Conservation (phyloP, 2,888 invertebrate genomes). For the Ormyrus pomaceus region DNA sequence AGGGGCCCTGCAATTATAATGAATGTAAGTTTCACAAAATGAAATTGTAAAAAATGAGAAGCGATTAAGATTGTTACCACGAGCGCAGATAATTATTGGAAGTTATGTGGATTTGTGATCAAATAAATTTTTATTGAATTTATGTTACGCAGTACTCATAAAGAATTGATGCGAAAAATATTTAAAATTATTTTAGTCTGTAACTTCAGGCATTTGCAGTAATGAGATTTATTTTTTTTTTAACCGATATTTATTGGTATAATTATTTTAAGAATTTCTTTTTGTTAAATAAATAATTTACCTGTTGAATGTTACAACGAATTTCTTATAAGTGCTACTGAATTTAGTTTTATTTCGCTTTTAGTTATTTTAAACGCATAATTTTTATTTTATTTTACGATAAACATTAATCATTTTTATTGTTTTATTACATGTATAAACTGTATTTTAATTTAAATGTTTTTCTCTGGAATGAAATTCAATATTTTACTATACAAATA, state of each 20-base stretch:
- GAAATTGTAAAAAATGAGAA: slow-evolving; percentile 12
- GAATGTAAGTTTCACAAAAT: slow-evolving; percentile 22
- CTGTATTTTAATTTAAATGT: slow-evolving; percentile 19
- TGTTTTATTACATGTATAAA: slow-evolving; percentile 22
- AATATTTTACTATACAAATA: neutral
- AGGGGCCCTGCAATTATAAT: slow-evolving; percentile 35
- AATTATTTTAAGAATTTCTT: slow-evolving; percentile 25
- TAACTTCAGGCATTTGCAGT: slow-evolving; percentile 6
- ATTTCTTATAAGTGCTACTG: slow-evolving; percentile 26
- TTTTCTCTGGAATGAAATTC: slow-evolving; percentile 15
- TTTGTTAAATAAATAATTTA: slow-evolving; percentile 38
- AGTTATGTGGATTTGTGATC: slow-evolving; percentile 30
- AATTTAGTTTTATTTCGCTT: slow-evolving; percentile 17
- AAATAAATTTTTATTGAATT: slow-evolving; percentile 51
- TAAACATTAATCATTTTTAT: slow-evolving; percentile 16
- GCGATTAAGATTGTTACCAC: slow-evolving; percentile 41
- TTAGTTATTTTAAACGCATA: slow-evolving; percentile 12
- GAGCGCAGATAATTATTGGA: slow-evolving; percentile 30
- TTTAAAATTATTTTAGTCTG: slow-evolving; percentile 24
- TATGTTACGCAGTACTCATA: slow-evolving; percentile 34
- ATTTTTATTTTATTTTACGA: neutral
- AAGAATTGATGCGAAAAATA: slow-evolving; percentile 30
- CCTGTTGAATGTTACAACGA: slow-evolving; percentile 29
- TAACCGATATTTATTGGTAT: slow-evolving; percentile 39
- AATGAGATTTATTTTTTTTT: slow-evolving; percentile 47